Evolutionary conservation across 2,797 vertebrate species (phyloP), one percentile per base, ranked within the genome.

Genomic region (Aulostomus chinensis): DNA sequence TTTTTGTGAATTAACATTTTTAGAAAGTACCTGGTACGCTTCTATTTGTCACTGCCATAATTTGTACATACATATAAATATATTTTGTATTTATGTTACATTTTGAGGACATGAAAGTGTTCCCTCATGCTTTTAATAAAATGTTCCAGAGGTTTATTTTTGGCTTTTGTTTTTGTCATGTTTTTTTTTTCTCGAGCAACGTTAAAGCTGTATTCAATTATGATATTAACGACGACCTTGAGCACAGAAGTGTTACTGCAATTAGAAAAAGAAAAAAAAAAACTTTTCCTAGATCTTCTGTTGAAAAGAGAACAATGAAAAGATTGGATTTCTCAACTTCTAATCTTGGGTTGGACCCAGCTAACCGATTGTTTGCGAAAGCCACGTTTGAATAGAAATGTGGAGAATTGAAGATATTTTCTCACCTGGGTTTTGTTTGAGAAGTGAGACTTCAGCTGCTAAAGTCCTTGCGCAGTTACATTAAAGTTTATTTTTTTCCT

Each of bases 71-170:
- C 74, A 84, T 77, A 80, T 83, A 22, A 31, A 21, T 46, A 74
- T 80, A 83, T 87, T 91, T 89, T 91, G 80, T 91, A 90, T 90
- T 90, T 89, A 87, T 90, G 87, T 87, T 89, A 78, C 67, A 66
- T 86, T n/a, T 77, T 56, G 60, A 80, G 81, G 85, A 80, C 81
- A 62, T 77, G 66, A 53, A 73, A 47, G 64, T 83, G 65, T 84
- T 54, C 72, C 63, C 61, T 69, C 57, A 68, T 84, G 86, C 83
- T 90, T 92, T 91, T 87, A 93, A 91, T 92, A 91, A 92, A 92
- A 89, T 61, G 63, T 83, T 84, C 63, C 59, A 65, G 76, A 80
- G 71, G 48, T 73, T 71, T 72, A 31, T 36, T 42, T 40, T n/a
- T 34, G n/a, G 9, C 62, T 1, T 35, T 1, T 32, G 32, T 14